Percentiles rank a stretch among this genome's conserved stretches.
phyloP scores from a whole-genome alignment of 2,888 invertebrate species.

The Heliconius cydno region DNA sequence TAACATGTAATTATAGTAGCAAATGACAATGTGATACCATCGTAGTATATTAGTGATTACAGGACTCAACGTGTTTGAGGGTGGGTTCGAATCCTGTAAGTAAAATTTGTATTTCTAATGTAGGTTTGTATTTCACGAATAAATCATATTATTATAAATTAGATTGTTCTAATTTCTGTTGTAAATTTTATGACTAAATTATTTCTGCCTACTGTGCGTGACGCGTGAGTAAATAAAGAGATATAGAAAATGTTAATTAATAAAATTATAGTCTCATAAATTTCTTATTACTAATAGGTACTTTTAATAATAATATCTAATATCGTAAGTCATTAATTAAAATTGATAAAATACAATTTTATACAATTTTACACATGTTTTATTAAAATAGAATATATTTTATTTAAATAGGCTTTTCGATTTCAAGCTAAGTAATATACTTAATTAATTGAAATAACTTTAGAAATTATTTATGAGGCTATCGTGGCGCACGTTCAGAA shows the following conservation, averaged over 20 bases:
- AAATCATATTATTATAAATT: no score
- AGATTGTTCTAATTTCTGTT: no score
- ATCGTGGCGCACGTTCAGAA: no score
- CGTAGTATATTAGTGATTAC: neutral
- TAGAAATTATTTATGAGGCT: neutral
- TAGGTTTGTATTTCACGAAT: neutral
- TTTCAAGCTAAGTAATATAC: neutral
- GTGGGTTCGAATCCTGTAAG: neutral
- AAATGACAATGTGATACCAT: neutral
- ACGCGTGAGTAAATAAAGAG: neutral
- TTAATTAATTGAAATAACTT: neutral
- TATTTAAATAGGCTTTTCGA: neutral
- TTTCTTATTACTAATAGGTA: neutral
- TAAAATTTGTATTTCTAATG: neutral
- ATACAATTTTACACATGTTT: neutral
- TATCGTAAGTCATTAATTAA: neutral
- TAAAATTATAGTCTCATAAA: neutral
- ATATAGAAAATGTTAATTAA: neutral
- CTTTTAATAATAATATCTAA: neutral
- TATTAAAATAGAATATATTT: neutral
- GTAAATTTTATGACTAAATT: neutral
- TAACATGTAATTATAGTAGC: neutral
- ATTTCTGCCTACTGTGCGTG: neutral
- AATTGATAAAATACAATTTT: neutral
- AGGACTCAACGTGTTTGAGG: neutral